Base-by-base conservation (phyloP, 2,888 invertebrate genomes). In the Chrysodeixis includens region DNA sequence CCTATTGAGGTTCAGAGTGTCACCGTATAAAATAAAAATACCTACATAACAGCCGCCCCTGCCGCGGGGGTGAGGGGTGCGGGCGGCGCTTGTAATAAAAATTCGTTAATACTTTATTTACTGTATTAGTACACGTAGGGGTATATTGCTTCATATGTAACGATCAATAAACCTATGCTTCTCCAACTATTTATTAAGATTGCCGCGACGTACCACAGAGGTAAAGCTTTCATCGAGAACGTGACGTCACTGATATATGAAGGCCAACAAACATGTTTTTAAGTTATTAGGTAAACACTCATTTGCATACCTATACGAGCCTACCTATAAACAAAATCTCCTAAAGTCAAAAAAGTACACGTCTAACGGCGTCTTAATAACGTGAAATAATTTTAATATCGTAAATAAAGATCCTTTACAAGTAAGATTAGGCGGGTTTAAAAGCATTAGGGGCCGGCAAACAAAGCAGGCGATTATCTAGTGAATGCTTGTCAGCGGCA, bases 21-120 rank as follows among this genome's bases (percentile, higher is more conserved):
- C 92, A 92, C 90, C 87, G 91, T 90, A 89, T 93, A 92, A 93
- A 93, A 93, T 93, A 93, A 94, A 93, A 94, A 93, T 90, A 91
- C 89, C 90, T 87, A 90, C 89, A 88, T 91, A 90, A 92, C 90
- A 88, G 86, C 89, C 91, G 83, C 91, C 90, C 90, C 81, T 77
- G 74, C 77, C 80, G 82, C 71, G 70, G 69, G 59, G 77, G 69
- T 64, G 70, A 69, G 59, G 77, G 69, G 65, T 69, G 81, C 44
- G 78, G 82, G 83, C 49, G 84, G 83, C 81, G 81, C 83, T 81
- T 83, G 86, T 88, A 89, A 90, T 93, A 92, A 92, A 93, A 92
- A 89, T 84, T 88, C 86, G 88, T 92, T 93, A 93, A 93, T 92
- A 90, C 90, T 87, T 88, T 90, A 92, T 92, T 91, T 89, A 89